These are phyloP conservation scores for Pecten maximus DNA, from an alignment of 2,888 invertebrate species.

Conservation along the genomic window DNA sequence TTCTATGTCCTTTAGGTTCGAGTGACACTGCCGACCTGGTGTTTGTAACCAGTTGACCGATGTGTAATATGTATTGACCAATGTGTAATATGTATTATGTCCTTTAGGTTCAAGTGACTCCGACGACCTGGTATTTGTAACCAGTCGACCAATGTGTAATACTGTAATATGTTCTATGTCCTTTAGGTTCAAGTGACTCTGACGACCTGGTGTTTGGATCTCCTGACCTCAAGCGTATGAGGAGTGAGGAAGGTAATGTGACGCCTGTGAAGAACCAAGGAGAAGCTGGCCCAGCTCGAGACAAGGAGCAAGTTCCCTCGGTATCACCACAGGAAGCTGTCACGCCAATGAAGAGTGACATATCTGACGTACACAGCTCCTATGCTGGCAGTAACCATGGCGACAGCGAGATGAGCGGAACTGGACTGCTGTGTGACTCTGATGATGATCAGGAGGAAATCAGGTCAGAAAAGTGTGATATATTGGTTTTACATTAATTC, in stretches of 20 bases:
- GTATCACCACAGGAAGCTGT: slow-evolving; percentile 14
- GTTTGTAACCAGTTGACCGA: too few relatives aligned
- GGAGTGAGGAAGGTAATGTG: neutral
- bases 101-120: too few relatives aligned
- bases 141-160: too few relatives aligned
- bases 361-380: slow-evolving; percentile 57
- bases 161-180: too few relatives aligned
- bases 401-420: slow-evolving; percentile 60
- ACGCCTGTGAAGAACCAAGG: neutral
- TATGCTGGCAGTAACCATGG: slow-evolving; percentile 61
- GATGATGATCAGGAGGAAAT: slow-evolving; percentile 20
- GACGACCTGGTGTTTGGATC: slow-evolving; percentile 68
- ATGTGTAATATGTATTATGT: too few relatives aligned
- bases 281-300: neutral
- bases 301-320: neutral
- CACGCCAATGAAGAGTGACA: neutral
- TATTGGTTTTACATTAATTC: too few relatives aligned
- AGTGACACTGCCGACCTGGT: slow-evolving; percentile 66
- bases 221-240: slow-evolving; percentile 48
- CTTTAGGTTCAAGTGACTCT: slow-evolving; percentile 61
- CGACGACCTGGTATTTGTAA: too few relatives aligned
- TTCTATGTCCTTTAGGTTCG: too few relatives aligned
- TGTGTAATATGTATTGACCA: too few relatives aligned
- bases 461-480: neutral
- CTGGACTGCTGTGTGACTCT: slow-evolving; percentile 34